These are phyloP conservation scores for Galaxea fascicularis DNA, from an alignment of 92 coral and sea anemone genomes.

Conservation along the genomic window DNA sequence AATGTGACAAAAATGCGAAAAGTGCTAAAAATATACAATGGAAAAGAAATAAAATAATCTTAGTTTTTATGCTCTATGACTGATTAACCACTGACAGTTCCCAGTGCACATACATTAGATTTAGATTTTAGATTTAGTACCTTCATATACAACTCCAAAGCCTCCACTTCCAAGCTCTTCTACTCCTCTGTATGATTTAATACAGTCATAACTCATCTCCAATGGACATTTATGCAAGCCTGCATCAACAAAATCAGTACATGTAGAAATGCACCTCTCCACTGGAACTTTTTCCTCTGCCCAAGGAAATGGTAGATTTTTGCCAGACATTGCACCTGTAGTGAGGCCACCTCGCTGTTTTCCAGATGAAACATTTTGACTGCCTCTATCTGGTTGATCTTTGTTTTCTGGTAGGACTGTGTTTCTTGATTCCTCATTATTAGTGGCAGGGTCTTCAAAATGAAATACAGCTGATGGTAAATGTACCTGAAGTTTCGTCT, in stretches of 20 bases:
- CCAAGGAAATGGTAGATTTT: background rate
- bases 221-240: constrained; percentile 16
- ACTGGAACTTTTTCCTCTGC: constrained; percentile 20
- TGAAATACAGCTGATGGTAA: too few relatives aligned
- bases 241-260: background rate
- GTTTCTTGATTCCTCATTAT: background rate
- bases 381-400: background rate
- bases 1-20: too few relatives aligned
- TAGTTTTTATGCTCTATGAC: too few relatives aligned
- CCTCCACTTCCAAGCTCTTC: constrained; percentile 18
- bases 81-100: too few relatives aligned
- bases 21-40: too few relatives aligned
- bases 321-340: background rate
- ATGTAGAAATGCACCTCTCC: constrained; percentile 1
- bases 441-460: background rate
- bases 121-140: too few relatives aligned
- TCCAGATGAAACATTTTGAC: background rate
- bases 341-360: background rate
- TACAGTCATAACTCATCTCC: constrained; percentile 20
- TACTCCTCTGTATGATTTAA: background rate
- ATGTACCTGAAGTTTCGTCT: background rate
- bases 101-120: too few relatives aligned
- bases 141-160: constrained; percentile 31
- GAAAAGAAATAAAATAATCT: too few relatives aligned
- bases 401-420: too few relatives aligned